Conservation (phyloP, 2,113 vertebrate species). For the Cettia cetti region DNA sequence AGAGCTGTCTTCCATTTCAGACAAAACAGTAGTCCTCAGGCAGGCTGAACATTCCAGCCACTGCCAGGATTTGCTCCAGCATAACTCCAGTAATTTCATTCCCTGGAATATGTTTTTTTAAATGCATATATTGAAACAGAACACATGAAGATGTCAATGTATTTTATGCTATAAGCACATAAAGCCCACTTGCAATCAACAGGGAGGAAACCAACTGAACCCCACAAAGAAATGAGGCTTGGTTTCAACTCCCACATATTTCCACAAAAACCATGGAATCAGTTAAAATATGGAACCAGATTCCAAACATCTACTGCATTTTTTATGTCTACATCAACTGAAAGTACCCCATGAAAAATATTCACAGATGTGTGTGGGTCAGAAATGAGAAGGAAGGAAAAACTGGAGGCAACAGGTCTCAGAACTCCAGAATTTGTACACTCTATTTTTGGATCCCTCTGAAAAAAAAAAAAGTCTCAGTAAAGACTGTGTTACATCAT, state of each 20-base stretch:
- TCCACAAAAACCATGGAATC: not conserved
- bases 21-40: not conserved
- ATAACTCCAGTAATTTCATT: not conserved
- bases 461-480: not conserved
- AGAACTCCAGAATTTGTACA: not conserved
- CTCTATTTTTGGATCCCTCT: not conserved
- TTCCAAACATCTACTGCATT: not conserved
- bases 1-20: not conserved
- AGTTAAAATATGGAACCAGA: not conserved
- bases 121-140: not conserved
- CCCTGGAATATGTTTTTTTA: not conserved
- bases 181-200: not conserved
- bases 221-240: not conserved
- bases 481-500: not conserved
- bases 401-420: not conserved
- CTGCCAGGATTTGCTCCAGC: not conserved
- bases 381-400: not conserved
- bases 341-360: not conserved
- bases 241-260: not conserved
- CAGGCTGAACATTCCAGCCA: not conserved
- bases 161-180: conserved; percentile 8
- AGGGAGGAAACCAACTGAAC: not conserved
- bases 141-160: not conserved
- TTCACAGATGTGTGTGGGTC: not conserved
- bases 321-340: not conserved